Conservation (phyloP, 2,888 invertebrate species). For the Cephus runcator region DNA sequence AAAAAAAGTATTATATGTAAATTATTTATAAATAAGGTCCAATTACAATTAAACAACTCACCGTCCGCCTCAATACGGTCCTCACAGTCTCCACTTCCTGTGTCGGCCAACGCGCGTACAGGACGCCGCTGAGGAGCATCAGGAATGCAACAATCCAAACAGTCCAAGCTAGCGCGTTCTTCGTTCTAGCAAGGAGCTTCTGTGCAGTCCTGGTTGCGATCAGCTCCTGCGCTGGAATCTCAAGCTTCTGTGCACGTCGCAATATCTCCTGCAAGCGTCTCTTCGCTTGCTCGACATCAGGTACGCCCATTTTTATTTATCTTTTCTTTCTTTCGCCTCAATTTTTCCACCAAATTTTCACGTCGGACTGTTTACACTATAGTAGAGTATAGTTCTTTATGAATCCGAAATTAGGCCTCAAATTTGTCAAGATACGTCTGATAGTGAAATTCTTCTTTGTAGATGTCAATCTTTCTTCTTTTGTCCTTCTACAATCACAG, state of each 20-base stretch:
- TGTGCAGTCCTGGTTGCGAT: slow-evolving; percentile 51
- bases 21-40: background rate
- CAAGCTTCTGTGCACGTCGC: slow-evolving; percentile 51
- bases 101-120: slow-evolving; percentile 56
- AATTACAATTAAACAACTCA: slow-evolving; percentile 30
- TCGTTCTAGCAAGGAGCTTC: slow-evolving; percentile 52
- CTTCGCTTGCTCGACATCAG: slow-evolving; percentile 54
- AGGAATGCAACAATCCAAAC: slow-evolving; percentile 50
- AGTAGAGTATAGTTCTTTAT: background rate
- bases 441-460: background rate
- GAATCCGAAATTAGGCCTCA: background rate
- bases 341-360: background rate
- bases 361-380: background rate
- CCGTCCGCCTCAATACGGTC: slow-evolving; percentile 57
- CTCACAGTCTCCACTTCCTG: slow-evolving; percentile 57
- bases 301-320: slow-evolving; percentile 40
- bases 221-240: slow-evolving; percentile 49
- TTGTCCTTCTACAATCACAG: background rate
- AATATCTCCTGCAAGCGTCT: slow-evolving; percentile 52
- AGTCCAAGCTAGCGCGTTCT: slow-evolving; percentile 48
- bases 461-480: background rate
- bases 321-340: background rate
- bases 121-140: slow-evolving; percentile 44
- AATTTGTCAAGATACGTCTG: background rate
- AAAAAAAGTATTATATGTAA: too few relatives aligned